Conservation (phyloP, 2,888 invertebrate genomes). For the Labia minor region DNA sequence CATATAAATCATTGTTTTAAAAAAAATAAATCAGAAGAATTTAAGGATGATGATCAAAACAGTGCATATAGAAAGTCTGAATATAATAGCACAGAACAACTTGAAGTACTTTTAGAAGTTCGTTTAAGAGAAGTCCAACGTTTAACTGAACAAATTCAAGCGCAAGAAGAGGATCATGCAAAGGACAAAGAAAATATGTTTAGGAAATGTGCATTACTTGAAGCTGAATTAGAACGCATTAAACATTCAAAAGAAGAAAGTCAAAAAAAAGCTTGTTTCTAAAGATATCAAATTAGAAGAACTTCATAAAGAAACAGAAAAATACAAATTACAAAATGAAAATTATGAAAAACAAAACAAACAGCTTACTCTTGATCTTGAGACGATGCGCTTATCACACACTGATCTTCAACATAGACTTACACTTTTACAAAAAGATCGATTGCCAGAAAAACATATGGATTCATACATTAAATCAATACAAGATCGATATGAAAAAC, state of each 20-base stretch:
- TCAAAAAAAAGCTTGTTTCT: background rate
- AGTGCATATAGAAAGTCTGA: background rate
- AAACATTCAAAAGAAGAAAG: background rate
- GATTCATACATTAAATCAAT: background rate
- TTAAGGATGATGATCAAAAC: background rate
- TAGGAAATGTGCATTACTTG: background rate
- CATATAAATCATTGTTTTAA: conserved; percentile 1
- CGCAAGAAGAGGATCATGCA: background rate
- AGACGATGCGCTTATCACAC: background rate
- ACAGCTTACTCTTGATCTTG: background rate
- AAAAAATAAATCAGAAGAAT: background rate
- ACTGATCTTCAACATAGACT: background rate
- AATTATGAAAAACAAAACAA: background rate
- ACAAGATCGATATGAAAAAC: background rate
- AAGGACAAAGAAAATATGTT: background rate
- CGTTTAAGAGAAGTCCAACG: conserved; percentile 8
- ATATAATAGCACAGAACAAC: conserved; percentile 16
- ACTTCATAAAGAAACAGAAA: background rate
- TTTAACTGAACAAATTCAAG: background rate
- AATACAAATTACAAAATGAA: background rate
- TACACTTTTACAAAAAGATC: background rate
- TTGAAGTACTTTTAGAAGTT: conserved; percentile 15
- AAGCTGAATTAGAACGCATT: background rate
- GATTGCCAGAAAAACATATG: background rate
- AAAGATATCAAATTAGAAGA: background rate